Evolutionary conservation across 2,113 vertebrate species (phyloP).

Genomic region (Chauna torquata): DNA sequence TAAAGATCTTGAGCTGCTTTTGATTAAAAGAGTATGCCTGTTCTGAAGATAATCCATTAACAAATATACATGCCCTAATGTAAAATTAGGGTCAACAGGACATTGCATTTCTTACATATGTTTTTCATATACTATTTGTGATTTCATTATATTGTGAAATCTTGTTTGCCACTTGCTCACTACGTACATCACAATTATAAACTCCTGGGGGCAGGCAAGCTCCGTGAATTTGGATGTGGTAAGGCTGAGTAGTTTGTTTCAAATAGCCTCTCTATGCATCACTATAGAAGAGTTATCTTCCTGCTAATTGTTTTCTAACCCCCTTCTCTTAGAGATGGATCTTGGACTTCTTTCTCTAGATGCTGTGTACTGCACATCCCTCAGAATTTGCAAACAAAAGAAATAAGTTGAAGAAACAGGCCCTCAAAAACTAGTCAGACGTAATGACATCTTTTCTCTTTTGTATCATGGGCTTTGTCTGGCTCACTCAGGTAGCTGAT

Average conservation of each 20-base stretch:
- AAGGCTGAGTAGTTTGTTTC: neutral
- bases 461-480: neutral
- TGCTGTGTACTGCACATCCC: accelerated
- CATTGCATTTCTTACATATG: neutral
- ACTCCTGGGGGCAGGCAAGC: neutral
- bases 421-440: neutral
- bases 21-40: neutral
- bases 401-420: neutral
- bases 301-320: neutral
- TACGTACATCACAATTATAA: neutral
- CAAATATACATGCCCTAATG: neutral
- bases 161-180: neutral
- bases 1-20: neutral
- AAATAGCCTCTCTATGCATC: neutral
- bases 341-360: neutral
- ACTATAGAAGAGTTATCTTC: neutral
- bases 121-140: neutral
- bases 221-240: neutral
- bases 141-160: neutral
- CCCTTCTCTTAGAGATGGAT: neutral
- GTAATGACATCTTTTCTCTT: neutral
- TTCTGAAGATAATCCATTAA: neutral
- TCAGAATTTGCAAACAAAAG: neutral
- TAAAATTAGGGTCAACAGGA: neutral
- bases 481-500: neutral